Evolutionary conservation across 1,140 invertebrate genomes (phyloP), one percentile per base, ranked within the genome.

Genomic region (Drosophila neocordata): DNA sequence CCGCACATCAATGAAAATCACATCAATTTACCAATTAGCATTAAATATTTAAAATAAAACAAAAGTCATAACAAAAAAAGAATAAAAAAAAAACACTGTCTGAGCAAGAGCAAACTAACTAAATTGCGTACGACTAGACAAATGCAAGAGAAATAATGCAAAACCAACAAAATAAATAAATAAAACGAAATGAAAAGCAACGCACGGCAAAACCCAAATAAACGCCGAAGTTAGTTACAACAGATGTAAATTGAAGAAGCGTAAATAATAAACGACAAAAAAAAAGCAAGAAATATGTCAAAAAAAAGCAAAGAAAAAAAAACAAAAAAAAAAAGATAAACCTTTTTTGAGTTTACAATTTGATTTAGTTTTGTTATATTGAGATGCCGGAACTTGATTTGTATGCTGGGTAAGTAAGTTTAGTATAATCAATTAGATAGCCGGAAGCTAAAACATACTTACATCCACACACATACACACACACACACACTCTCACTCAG

Each of bases 61-160:
- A 37, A 48, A 55, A 63, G 57, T 38, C 20, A 22, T 55, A 48
- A 56, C n/a, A n/a, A 24, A 24, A 24, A 4, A 24, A 24, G 2
- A 1, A 24, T 24, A 24, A 24, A 24, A 24, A 31, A 31, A 31
- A 51, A 31, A 75, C 41, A 79, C 59, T 85, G 78, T 85, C 82
- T 85, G 82, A 85, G 78, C 82, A 78, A 72, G 87, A 87, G 77
- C 60, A 71, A 82, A 87, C 82, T 87, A 79, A 77, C 81, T 80
- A 80, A 79, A 74, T 48, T 48, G 67, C 77, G 78, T 85, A 74
- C 68, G 77, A 77, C 64, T 85, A 77, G 63, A 63, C 59, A 62
- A 62, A 77, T 62, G 31, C 38, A 60, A 70, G 61, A 70, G 51
- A 60, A 84, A 79, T 57, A 66, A 73, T 66, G 35, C 2, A 31